Evolutionary conservation across 1,140 invertebrate genomes (phyloP).

Genomic region (Cyphomyrmex costatus): DNA sequence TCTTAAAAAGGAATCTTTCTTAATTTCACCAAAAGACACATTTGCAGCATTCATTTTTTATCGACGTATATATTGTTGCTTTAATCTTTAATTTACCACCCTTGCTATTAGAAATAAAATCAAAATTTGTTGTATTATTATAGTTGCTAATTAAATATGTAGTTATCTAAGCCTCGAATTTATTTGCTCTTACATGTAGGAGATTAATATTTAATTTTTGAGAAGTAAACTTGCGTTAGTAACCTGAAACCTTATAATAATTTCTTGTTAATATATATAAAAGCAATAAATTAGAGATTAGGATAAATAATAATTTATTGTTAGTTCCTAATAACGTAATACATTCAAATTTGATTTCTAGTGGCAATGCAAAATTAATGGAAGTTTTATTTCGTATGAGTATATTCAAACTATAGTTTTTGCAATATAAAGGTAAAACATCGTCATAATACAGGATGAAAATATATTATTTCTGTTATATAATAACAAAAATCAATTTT

Average conservation of each 20-base stretch:
- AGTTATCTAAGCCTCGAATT: neutral
- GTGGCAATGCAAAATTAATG: neutral
- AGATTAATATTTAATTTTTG: slow-evolving; percentile 20
- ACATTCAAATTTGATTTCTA: neutral
- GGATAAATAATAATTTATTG: neutral
- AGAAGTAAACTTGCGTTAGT: neutral
- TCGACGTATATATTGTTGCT: neutral
- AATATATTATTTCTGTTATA: neutral
- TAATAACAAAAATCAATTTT: neutral
- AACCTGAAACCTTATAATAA: neutral
- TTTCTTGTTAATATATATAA: neutral
- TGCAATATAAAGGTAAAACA: neutral
- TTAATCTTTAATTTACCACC: neutral
- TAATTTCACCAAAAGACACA: neutral
- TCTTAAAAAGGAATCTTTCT: neutral
- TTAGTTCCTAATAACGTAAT: neutral
- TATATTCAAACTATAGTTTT: too few species aligned
- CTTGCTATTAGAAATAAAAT: neutral
- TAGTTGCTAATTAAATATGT: neutral
- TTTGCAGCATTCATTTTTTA: neutral
- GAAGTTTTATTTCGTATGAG: neutral
- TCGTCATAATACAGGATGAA: neutral
- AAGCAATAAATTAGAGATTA: neutral
- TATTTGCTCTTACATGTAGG: neutral
- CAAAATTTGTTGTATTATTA: neutral